Evolutionary conservation across 2,888 invertebrate genomes (phyloP).

Genomic region (Capitulum mitella): DNA sequence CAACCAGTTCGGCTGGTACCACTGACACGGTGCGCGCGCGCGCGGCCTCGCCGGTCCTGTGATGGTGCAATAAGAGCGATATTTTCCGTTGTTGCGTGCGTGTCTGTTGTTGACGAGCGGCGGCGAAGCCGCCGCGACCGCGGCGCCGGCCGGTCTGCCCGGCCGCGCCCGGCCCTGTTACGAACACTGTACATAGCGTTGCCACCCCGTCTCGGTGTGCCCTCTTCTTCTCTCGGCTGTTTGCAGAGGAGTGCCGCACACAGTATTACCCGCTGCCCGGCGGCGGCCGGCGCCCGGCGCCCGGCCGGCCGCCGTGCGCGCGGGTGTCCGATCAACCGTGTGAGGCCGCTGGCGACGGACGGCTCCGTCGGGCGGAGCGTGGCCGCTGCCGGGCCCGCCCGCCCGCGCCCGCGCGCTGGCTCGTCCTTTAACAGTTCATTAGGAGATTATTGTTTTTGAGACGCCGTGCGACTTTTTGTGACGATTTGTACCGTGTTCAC

Average conservation of each 20-base stretch:
- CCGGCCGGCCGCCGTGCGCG: not conserved
- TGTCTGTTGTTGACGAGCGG: not conserved
- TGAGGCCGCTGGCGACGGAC: no score
- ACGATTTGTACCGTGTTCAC: not conserved
- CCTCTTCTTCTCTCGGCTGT: not conserved
- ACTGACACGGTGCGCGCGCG: not conserved
- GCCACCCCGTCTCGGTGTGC: not conserved
- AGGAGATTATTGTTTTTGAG: slow-evolving; percentile 3
- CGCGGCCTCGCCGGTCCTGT: not conserved
- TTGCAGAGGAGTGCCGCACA: not conserved
- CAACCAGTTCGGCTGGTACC: slow-evolving; percentile 12
- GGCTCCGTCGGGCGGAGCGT: no score
- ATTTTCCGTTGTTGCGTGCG: not conserved
- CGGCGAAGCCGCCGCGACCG: not conserved
- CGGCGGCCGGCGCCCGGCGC: not conserved
- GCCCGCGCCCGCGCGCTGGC: no score
- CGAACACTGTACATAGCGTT: not conserved
- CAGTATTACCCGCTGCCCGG: not conserved
- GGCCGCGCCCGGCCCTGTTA: not conserved
- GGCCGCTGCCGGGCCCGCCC: no score
- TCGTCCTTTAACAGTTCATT: not conserved
- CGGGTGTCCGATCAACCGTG: not conserved
- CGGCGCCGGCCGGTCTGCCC: not conserved
- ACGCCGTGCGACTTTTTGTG: not conserved
- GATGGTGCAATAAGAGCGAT: slow-evolving; percentile 14